Evolutionary conservation across 2,888 invertebrate species (phyloP).

Genomic region (Ptycholaimellus sp.): DNA sequence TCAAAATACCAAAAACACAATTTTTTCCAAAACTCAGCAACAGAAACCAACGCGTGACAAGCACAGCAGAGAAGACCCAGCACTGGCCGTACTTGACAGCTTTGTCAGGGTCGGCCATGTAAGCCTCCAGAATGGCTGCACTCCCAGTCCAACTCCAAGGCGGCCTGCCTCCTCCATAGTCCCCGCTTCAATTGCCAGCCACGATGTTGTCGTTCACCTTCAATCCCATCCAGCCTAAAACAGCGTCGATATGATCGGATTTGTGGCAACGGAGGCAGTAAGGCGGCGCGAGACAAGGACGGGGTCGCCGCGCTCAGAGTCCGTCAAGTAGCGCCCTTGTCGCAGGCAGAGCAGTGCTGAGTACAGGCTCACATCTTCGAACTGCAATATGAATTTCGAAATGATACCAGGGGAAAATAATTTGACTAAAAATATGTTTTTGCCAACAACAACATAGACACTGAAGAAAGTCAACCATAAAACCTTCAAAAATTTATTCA

Average conservation of each 20-base stretch:
- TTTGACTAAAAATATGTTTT: no score
- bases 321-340: not conserved
- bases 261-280: not conserved
- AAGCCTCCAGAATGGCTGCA: not conserved
- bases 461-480: no score
- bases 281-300: not conserved
- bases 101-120: not conserved
- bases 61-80: slow-evolving; percentile 2
- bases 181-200: not conserved
- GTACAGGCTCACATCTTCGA: slow-evolving; percentile 1
- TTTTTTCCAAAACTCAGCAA: no score
- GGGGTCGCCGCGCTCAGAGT: not conserved
- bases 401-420: no score
- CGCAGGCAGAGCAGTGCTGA: not conserved
- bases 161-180: not conserved
- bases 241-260: not conserved
- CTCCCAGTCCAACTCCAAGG: not conserved
- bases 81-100: slow-evolving; percentile 1
- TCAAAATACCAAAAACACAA: not conserved
- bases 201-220: slow-evolving; percentile 1
- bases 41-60: not conserved
- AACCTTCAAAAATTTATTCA: no score
- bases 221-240: not conserved
- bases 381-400: not conserved
- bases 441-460: no score